phyloP scores from a whole-genome alignment of 2,797 vertebrate species.

The Acrossocheilus fasciatus region DNA sequence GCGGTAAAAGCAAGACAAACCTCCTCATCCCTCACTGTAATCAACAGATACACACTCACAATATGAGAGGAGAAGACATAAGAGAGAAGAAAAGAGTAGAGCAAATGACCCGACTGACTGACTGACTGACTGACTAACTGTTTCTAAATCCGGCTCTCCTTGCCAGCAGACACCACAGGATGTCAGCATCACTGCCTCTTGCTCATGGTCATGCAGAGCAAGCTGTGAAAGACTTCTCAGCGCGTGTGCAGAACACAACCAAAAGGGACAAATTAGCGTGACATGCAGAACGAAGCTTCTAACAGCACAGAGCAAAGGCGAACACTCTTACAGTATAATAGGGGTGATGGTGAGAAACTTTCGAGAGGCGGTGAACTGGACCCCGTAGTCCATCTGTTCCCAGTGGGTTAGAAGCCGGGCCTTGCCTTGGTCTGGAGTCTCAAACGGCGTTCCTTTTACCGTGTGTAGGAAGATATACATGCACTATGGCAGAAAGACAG shows the following conservation, averaged over 20 bases:
- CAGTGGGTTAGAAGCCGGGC: conserved; percentile 94
- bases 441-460: conserved; percentile 96
- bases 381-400: conserved; percentile 99
- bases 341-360: conserved; percentile 98
- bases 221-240: conserved; percentile 15
- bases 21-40: not conserved
- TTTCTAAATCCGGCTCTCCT: conserved; percentile 41
- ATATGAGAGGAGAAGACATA: not conserved
- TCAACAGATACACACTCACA: not conserved
- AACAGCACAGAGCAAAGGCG: not conserved
- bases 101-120: conserved; percentile 41
- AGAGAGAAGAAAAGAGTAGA: not conserved
- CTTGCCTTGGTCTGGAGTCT: conserved; percentile 97
- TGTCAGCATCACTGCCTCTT: conserved; percentile 29
- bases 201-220: conserved; percentile 25
- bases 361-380: conserved; percentile 95
- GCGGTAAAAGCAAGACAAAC: not conserved
- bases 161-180: conserved; percentile 53
- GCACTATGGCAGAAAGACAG: conserved; percentile 77
- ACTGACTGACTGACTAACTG: conserved; percentile 32
- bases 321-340: conserved; percentile 90
- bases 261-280: not conserved
- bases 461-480: conserved; percentile 98
- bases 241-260: not conserved
- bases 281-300: not conserved